Evolutionary conservation across 1,140 invertebrate genomes (phyloP), one percentile per base, ranked within the genome.

Genomic region (Homarus americanus): DNA sequence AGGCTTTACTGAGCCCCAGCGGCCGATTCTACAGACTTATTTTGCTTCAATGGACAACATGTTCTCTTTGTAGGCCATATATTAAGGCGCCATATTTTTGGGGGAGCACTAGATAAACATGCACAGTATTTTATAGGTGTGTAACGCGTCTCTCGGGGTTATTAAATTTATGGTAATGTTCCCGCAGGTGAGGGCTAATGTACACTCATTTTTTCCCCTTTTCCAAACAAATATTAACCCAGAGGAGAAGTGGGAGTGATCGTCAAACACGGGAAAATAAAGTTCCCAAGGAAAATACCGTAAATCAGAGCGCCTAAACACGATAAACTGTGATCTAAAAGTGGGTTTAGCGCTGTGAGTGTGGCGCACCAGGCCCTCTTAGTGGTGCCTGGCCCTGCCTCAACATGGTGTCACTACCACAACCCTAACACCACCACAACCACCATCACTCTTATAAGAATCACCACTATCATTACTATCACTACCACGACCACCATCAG

Each of bases 21-120:
- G 36, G 58, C 40, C 63, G 66, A 72, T 66, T 85, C 82, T 85
- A 69, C n/a, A 20, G 82, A 73, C 66, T 41, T 41, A 73, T 85
- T 84, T 85, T 66, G 82, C 32, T 44, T 69, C 40, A 40, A 28
- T 41, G 82, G 82, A 28, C 58, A 69, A 40, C 82, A 28, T 53
- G 49, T 53, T 80, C 49, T 44, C 41, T 80, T 80, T 85, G 82
- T 85, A 85, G 82, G 32, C 69, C 63, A 85, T 85, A 85, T 85
- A 66, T 85, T 85, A n/a, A 83, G 82, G 53, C 5, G 63, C 82
- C 28, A 41, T 80, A 80, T 69, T 73, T 85, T 63, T 58, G n/a
- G 44, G 9, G 80, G 38, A 53, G 44, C 12, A 44, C 53, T 53
- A 80, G 49, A 80, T 80, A 80, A 80, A 80, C 78, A 53, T 53